Evolutionary conservation across 2,113 vertebrate species (phyloP).

Genomic region (Chaetorhynchus papuensis): DNA sequence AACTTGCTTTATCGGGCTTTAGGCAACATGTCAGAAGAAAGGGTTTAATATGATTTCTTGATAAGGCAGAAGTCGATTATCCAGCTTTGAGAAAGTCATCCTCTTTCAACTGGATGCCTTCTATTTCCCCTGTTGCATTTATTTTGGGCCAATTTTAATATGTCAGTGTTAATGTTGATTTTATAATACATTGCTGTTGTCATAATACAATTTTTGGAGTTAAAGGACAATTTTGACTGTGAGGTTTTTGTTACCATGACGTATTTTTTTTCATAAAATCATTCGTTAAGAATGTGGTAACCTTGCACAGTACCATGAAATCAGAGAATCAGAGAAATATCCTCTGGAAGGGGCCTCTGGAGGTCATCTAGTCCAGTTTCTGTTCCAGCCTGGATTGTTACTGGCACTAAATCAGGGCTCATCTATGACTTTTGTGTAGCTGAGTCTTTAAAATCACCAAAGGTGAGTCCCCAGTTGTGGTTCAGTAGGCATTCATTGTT

Average conservation of each 20-base stretch:
- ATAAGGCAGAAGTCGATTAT: neutral
- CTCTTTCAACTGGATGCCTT: neutral
- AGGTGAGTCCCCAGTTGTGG: neutral
- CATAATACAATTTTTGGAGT: neutral
- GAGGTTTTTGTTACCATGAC: neutral
- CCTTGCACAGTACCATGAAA: neutral
- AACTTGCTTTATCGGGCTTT: neutral
- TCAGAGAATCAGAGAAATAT: neutral
- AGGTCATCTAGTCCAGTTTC: neutral
- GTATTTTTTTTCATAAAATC: neutral
- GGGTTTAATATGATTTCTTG: neutral
- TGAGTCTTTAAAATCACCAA: neutral
- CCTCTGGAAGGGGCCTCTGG: neutral
- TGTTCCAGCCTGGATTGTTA: neutral
- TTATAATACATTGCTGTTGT: neutral
- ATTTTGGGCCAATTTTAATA: neutral
- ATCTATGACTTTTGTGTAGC: neutral
- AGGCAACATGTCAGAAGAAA: neutral
- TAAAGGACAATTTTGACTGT: neutral
- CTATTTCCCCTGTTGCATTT: neutral
- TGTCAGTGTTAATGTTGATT: neutral
- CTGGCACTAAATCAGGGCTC: neutral
- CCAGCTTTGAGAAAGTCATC: neutral
- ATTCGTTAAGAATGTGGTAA: neutral
- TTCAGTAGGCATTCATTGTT: neutral